Percentiles rank a stretch among this genome's conserved stretches.
Evolutionary conservation across 1,140 invertebrate species (phyloP).

Genomic region (Drosophila leontia): DNA sequence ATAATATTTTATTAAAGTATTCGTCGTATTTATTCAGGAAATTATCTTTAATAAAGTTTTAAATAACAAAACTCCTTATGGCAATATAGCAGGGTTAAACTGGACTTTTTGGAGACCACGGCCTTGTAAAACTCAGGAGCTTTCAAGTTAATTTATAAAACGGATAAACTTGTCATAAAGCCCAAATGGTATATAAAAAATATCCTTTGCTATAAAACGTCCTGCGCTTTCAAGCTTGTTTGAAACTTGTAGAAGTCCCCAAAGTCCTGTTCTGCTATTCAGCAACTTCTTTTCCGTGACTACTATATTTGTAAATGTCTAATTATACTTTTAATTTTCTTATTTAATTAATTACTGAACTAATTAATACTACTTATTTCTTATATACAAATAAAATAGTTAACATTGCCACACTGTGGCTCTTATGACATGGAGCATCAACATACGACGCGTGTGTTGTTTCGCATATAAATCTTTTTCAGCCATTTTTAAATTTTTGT

Average conservation of each 20-base stretch:
- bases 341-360: neutral
- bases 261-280: too few relatives aligned
- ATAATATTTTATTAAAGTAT: neutral
- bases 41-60: neutral
- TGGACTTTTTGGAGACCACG: neutral
- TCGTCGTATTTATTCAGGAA: neutral
- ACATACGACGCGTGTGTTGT: constrained; percentile 1
- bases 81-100: too few relatives aligned
- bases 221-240: neutral
- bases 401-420: too few relatives aligned
- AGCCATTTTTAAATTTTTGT: constrained; percentile 1
- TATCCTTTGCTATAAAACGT: constrained; percentile 1
- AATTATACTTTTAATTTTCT: neutral
- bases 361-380: neutral
- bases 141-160: neutral
- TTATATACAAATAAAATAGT: neutral
- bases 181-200: neutral
- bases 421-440: neutral
- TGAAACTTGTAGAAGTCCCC: neutral
- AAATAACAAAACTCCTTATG: neutral
- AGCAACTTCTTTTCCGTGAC: neutral
- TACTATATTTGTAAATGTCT: too few relatives aligned
- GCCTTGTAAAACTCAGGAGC: neutral
- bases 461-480: constrained; percentile 17
- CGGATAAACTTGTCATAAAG: constrained; percentile 8